A percentile compares a stretch with the other conserved stretches of the same genome.
Evolutionary conservation across 2,113 vertebrate genomes (phyloP).

Genomic region (Pelodiscus sinensis): DNA sequence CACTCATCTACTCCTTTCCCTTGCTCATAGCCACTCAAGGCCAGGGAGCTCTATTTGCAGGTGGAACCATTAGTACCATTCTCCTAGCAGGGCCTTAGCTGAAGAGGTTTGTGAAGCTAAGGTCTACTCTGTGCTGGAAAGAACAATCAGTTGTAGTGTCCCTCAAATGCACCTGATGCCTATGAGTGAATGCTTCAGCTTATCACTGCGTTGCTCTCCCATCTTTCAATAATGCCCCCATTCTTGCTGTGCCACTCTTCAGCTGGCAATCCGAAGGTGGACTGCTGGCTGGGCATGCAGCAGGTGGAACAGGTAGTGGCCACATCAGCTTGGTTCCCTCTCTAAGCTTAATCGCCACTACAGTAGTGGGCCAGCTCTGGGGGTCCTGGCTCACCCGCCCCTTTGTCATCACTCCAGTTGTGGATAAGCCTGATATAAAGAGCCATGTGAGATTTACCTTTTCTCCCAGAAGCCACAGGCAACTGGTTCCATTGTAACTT

Average conservation of each 20-base stretch:
- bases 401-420: background rate
- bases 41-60: background rate
- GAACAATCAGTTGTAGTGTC: background rate
- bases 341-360: background rate
- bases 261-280: background rate
- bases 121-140: background rate
- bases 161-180: background rate
- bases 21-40: background rate
- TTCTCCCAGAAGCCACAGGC: background rate
- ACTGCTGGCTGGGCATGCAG: background rate
- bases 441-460: background rate
- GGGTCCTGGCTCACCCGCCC: background rate
- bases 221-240: background rate
- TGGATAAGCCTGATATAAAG: background rate
- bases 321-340: background rate
- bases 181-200: background rate
- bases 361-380: background rate
- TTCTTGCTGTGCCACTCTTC: background rate
- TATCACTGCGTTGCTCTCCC: background rate
- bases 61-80: background rate
- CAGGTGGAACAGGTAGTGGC: background rate
- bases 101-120: background rate
- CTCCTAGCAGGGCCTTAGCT: background rate
- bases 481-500: background rate
- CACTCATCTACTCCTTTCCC: background rate